Base-by-base conservation (phyloP, 2,113 vertebrate species). In the Sisor rabdophorus region DNA sequence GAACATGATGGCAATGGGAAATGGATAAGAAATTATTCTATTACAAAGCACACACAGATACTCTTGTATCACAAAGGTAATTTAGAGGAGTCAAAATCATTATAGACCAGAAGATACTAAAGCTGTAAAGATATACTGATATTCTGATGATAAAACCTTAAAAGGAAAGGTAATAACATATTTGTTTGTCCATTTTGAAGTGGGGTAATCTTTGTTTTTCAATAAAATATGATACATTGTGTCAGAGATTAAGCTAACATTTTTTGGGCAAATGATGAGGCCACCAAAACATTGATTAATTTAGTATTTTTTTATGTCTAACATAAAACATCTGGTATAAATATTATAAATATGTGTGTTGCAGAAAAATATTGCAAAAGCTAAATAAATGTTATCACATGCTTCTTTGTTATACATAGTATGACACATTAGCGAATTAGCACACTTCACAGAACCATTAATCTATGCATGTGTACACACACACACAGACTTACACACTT, bases 401-500 rank as follows among this genome's bases (percentile, higher is more conserved):
- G 64, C 36, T 17, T 11, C 22, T 30, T 28, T 12, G 65, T 52
- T 69, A 28, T 16, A 52, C 65, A 69, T 69, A 52, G 65, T 69
- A 26, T 69, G 65, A 69, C 16, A 13, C 48, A 20, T 69, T 26
- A 52, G 47, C 65, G 26, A 16, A 68, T 50, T 50, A 68, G 15
- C 5, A 8, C 10, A 68, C 24, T 50, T 26, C 52, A 22, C n/a
- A 56, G 52, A 22, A 22, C 7, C 20, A 56, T 56, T 1, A 56
- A 56, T 28, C 12, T 15, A 36, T 36, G 28, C 32, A 36, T 63
- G 22, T 36, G 22, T 36, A 26, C 13, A 36, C 60, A 48, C 53
- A 22, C 50, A 68, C 71, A 59, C 53, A 74, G 52, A 65, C 61
- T 36, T 26, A 26, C 47, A 61, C 52, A 79, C 63, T 60, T 19